These are phyloP conservation scores for Arctopsyche grandis DNA, from an alignment of 1,140 invertebrate species.

Conservation along the genomic window DNA sequence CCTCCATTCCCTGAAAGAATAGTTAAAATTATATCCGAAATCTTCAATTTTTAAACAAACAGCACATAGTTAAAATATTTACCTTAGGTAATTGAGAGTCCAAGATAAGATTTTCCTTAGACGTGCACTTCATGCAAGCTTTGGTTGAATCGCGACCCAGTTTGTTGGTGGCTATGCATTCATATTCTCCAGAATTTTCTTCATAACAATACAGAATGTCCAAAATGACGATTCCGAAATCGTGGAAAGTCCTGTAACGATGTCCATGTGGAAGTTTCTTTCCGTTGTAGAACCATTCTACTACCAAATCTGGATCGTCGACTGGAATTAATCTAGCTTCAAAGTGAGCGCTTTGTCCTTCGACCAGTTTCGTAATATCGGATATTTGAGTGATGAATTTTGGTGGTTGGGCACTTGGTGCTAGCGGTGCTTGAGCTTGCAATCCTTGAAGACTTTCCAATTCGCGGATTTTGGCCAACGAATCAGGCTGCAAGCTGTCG, in stretches of 20 bases:
- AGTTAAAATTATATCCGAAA: constrained; percentile 43
- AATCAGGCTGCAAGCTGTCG: constrained; percentile 94
- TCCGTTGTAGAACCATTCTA: constrained; percentile 96
- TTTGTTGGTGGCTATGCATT: constrained; percentile 92
- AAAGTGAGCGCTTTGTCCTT: constrained; percentile 95
- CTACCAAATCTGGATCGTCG: constrained; percentile 90
- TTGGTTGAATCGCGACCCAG: constrained; percentile 89
- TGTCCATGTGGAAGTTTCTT: constrained; percentile 92
- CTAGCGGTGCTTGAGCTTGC: constrained; percentile 70
- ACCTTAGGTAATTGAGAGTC: constrained; percentile 93
- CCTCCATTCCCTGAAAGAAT: constrained; percentile 88
- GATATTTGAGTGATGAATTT: constrained; percentile 90
- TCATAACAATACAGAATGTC: constrained; percentile 97
- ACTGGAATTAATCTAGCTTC: constrained; percentile 91
- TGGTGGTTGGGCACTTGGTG: constrained; percentile 82
- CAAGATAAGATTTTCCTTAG: constrained; percentile 91
- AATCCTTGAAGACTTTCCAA: constrained; percentile 78
- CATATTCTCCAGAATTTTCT: constrained; percentile 94
- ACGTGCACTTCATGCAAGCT: constrained; percentile 85
- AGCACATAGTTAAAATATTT: constrained; percentile 50
- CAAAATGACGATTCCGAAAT: constrained; percentile 96
- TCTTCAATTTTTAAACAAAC: constrained; percentile 23
- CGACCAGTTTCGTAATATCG: constrained; percentile 83
- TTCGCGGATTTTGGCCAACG: constrained; percentile 88
- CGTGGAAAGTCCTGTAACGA: constrained; percentile 95